phyloP scores from a whole-genome alignment of 2,797 vertebrate species.

The Odontamblyopus rebecca region DNA sequence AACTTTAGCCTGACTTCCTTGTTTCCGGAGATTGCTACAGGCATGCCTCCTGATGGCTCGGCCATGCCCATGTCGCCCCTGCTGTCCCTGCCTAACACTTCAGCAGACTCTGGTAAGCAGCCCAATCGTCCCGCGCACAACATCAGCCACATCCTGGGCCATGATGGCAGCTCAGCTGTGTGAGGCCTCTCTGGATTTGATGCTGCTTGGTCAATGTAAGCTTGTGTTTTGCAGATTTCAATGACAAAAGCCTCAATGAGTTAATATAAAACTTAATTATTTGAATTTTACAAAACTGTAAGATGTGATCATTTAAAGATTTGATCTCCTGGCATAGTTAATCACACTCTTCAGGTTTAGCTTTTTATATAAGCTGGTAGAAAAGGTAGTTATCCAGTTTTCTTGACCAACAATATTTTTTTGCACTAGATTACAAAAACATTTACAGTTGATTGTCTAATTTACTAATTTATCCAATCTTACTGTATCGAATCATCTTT shows the following conservation, averaged over 20 bases:
- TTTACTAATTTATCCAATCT: constrained; percentile 77
- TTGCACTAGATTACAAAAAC: constrained; percentile 49
- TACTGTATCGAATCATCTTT: constrained; percentile 68
- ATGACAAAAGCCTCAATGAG: constrained; percentile 10
- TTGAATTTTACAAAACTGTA: constrained; percentile 21
- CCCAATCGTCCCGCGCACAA: constrained; percentile 97
- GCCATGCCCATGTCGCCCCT: constrained; percentile 94
- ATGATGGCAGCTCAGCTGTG: constrained; percentile 96
- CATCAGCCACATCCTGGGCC: constrained; percentile 99
- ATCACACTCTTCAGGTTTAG: constrained; percentile 25
- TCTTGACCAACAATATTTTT: neutral
- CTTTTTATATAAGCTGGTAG: constrained; percentile 13
- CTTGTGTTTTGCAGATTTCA: constrained; percentile 25
- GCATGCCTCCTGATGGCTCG: constrained; percentile 92
- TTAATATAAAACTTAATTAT: constrained; percentile 32
- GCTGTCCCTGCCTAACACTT: constrained; percentile 91
- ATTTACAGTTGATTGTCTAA: constrained; percentile 71
- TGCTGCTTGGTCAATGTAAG: neutral
- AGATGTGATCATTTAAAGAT: constrained; percentile 13
- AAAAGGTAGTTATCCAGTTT: neutral
- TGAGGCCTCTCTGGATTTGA: constrained; percentile 48
- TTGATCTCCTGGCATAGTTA: constrained; percentile 40
- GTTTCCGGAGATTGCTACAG: constrained; percentile 96
- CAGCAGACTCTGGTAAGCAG: constrained; percentile 92
- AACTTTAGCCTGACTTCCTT: constrained; percentile 97